phyloP scores from a whole-genome alignment of 2,113 vertebrate species.

The Carollia perspicillata region DNA sequence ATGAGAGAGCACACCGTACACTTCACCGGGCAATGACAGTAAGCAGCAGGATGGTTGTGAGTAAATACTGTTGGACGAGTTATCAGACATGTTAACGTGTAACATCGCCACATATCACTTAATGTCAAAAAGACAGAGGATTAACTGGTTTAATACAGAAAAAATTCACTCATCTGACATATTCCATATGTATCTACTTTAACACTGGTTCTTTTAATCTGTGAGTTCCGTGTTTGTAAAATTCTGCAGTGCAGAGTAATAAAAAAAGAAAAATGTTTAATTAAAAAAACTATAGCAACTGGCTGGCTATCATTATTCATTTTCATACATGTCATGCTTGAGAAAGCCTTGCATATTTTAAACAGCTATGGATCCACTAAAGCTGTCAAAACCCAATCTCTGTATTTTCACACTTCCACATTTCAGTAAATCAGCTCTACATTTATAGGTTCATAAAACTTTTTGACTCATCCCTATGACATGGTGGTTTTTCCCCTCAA shows the following conservation, averaged over 20 bases:
- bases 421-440: constrained; percentile 82
- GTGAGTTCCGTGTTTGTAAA: constrained; percentile 69
- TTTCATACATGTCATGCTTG: constrained; percentile 80
- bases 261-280: constrained; percentile 80
- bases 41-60: neutral
- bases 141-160: neutral
- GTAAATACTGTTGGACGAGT: neutral
- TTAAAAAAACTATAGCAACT: constrained; percentile 78
- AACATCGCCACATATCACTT: neutral
- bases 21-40: neutral
- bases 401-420: constrained; percentile 73
- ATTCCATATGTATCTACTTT: neutral
- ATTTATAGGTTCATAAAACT: constrained; percentile 85
- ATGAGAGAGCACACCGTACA: neutral
- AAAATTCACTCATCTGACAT: constrained; percentile 20
- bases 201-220: constrained; percentile 47
- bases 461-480: constrained; percentile 81
- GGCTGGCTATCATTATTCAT: constrained; percentile 80
- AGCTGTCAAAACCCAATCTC: constrained; percentile 83
- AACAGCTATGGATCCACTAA: constrained; percentile 83
- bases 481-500: constrained; percentile 79
- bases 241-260: constrained; percentile 80
- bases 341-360: constrained; percentile 85
- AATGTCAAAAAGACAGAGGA: constrained; percentile 6
- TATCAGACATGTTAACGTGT: neutral